phyloP scores from a whole-genome alignment of 2,113 vertebrate genomes.

The Galemys pyrenaicus region DNA sequence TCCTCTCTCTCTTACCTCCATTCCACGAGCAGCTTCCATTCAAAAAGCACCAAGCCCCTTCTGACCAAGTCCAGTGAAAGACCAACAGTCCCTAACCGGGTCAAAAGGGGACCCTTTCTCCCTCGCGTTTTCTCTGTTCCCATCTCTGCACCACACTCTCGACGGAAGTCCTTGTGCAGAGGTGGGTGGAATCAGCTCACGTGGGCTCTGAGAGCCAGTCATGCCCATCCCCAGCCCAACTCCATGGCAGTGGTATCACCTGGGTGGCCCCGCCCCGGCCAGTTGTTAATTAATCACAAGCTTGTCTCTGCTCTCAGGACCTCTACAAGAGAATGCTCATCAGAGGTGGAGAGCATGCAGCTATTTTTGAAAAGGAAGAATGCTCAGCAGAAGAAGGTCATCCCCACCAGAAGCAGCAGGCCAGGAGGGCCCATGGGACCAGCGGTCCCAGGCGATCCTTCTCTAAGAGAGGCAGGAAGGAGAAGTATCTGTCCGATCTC shows the following conservation, averaged over 20 bases:
- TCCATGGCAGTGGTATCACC: not conserved
- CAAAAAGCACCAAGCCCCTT: not conserved
- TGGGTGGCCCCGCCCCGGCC: not conserved
- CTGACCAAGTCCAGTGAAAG: not conserved
- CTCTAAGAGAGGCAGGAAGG: not conserved
- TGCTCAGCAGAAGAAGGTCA: not conserved
- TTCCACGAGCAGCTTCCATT: not conserved
- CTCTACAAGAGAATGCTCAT: not conserved
- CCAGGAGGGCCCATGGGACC: not conserved
- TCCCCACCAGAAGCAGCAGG: not conserved
- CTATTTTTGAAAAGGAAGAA: not conserved
- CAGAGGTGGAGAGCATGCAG: accelerated
- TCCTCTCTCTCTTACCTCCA: not conserved
- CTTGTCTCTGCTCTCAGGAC: accelerated
- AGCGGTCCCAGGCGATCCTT: not conserved
- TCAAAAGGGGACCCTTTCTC: not conserved
- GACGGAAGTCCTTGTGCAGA: not conserved
- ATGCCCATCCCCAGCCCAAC: not conserved
- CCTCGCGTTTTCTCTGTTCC: too few relatives aligned
- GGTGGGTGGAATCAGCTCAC: not conserved
- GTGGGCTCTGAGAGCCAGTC: not conserved
- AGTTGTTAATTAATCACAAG: not conserved
- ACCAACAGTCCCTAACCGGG: not conserved
- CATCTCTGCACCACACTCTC: not conserved
- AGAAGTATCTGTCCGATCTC: not conserved